A percentile compares a stretch with the other conserved stretches of the same genome.
phyloP scores from a whole-genome alignment of 2,113 vertebrate species.

The Aegithalos caudatus region DNA sequence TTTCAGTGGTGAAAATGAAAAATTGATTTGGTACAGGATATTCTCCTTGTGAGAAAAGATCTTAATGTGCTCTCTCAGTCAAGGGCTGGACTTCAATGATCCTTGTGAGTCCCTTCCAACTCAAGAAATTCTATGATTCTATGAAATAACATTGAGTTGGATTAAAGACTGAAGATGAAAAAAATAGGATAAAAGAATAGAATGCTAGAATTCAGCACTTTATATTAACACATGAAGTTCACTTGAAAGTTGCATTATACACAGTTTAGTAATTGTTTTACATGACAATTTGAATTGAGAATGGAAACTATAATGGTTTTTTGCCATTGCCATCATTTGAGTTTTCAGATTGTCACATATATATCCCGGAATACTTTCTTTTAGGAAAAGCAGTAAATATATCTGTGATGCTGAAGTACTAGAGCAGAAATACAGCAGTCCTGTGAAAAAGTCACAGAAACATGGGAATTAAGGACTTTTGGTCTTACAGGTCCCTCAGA shows the following conservation, averaged over 20 bases:
- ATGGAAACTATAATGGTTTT: neutral
- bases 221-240: neutral
- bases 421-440: neutral
- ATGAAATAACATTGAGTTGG: neutral
- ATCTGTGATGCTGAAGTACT: neutral
- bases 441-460: neutral
- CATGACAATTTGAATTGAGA: neutral
- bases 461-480: neutral
- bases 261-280: neutral
- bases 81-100: neutral
- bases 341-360: neutral
- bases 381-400: neutral
- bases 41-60: neutral
- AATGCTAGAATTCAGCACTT: neutral
- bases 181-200: neutral
- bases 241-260: neutral
- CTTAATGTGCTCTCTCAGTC: neutral
- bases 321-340: fast-evolving
- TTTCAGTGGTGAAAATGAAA: neutral
- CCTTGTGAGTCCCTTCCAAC: neutral
- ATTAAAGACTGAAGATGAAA: neutral
- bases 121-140: neutral
- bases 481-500: neutral
- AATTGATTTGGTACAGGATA: neutral
- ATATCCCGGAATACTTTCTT: neutral